phyloP scores from a whole-genome alignment of 2,797 vertebrate species.

The Etheostoma nigrum region DNA sequence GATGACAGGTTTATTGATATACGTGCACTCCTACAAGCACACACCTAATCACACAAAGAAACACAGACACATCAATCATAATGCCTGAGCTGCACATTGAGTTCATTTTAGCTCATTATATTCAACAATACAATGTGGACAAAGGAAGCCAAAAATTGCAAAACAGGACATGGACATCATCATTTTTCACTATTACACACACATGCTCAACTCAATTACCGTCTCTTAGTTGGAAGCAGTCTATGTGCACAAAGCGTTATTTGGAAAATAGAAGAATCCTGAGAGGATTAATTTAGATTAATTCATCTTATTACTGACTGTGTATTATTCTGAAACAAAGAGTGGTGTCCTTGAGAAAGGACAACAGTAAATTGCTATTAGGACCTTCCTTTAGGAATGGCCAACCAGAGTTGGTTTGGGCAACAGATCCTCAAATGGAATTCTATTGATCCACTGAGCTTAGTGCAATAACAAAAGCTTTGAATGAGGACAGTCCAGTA shows the following conservation, averaged over 20 bases:
- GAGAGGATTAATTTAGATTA: constrained; percentile 65
- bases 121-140: constrained; percentile 43
- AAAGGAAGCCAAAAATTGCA: constrained; percentile 3
- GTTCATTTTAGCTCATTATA: constrained; percentile 68
- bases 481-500: constrained; percentile 56
- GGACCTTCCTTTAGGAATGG: constrained; percentile 49
- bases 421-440: constrained; percentile 72
- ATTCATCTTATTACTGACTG: constrained; percentile 64
- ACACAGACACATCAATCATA: constrained; percentile 54
- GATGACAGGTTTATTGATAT: constrained; percentile 60
- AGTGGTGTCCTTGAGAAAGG: constrained; percentile 73
- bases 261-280: constrained; percentile 44
- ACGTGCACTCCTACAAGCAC: constrained; percentile 40
- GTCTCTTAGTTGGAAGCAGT: constrained; percentile 52
- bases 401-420: constrained; percentile 48
- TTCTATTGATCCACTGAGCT: constrained; percentile 74
- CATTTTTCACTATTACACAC: constrained; percentile 65
- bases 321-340: constrained; percentile 65
- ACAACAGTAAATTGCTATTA: constrained; percentile 66
- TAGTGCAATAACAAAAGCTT: constrained; percentile 58
- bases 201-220: constrained; percentile 63
- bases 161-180: constrained; percentile 57
- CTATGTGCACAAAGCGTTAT: constrained; percentile 36
- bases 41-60: constrained; percentile 51
- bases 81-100: constrained; percentile 36